Base-by-base conservation (phyloP, 2,888 invertebrate genomes). In the Diaperis boleti region DNA sequence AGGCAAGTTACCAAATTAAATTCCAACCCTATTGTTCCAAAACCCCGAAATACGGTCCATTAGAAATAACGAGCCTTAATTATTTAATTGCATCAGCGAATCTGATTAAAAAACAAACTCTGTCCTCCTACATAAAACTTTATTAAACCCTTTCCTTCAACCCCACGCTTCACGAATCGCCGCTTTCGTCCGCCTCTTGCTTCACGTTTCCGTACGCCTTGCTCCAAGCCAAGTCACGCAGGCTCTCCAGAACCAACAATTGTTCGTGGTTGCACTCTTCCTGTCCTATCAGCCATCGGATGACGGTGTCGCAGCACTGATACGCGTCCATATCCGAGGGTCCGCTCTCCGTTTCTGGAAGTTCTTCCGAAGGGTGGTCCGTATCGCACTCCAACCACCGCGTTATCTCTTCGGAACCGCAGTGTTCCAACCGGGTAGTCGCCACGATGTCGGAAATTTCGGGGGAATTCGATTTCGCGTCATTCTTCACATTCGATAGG, bases 341-440 rank as follows among this genome's bases (percentile, higher is more conserved):
- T 17, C 15, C 33, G 3, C 18, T 5, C 7, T 8, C 22, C 8
- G 18, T 37, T n/a, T 42, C 29, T 17, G 29, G 17, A 22, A 8
- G 26, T 39, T 39, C 41, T 6, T 41, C 42, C 5, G 6, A 26
- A 26, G 6, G n/a, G 6, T n/a, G n/a, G n/a, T 54, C 22, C 26
- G 39, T 54, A 15, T 54, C 54, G n/a, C 54, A 39, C 2, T 54
- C 39, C 1, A 54, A 14, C 54, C 54, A 54, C 14, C 14, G 26
- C 4, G 10, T 26, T 18, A 54, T n/a, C 6, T 54, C 54, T 1
- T 39, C 17, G 10, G 20, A 18, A 10, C 15, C 20, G 10, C 13
- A 39, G 6, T 14, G n/a, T 26, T 44, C 44, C 15, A 55, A 42
- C 8, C 42, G 35, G 18, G 11, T 11, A 29, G 45, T 22, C 13